Evolutionary conservation across 2,888 invertebrate genomes (phyloP).

Genomic region (Mycalesis mineus): DNA sequence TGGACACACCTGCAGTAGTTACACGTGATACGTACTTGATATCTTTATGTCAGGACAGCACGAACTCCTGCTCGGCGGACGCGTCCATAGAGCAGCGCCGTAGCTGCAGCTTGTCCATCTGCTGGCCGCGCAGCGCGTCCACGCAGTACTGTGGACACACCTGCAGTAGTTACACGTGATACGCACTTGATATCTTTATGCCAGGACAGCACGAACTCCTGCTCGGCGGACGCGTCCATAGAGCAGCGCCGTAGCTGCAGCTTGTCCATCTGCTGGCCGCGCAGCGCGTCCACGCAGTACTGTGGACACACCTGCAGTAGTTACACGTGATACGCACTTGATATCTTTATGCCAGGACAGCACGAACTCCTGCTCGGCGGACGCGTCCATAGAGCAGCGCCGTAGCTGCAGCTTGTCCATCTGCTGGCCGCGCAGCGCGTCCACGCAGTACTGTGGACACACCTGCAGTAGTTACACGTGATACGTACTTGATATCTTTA

Average conservation of each 20-base stretch:
- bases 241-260: conserved; percentile 45
- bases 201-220: conserved; percentile 85
- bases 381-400: conserved; percentile 37
- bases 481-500: too few relatives aligned
- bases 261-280: conserved; percentile 50
- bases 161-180: too few relatives aligned
- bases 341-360: conserved; percentile 91
- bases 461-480: too few relatives aligned
- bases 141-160: conserved; percentile 82
- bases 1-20: conserved; percentile 73
- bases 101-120: conserved; percentile 53
- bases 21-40: too few relatives aligned
- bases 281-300: conserved; percentile 84
- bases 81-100: conserved; percentile 33
- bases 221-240: conserved; percentile 68
- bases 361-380: conserved; percentile 81
- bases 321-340: too few relatives aligned
- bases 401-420: too few relatives aligned
- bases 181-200: conserved; percentile 88
- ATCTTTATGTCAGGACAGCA: conserved; percentile 89
- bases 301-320: conserved; percentile 76
- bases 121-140: conserved; percentile 77
- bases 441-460: too few relatives aligned
- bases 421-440: too few relatives aligned
- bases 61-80: conserved; percentile 81